Evolutionary conservation across 2,113 vertebrate genomes (phyloP).

Genomic region (Carlito syrichta): DNA sequence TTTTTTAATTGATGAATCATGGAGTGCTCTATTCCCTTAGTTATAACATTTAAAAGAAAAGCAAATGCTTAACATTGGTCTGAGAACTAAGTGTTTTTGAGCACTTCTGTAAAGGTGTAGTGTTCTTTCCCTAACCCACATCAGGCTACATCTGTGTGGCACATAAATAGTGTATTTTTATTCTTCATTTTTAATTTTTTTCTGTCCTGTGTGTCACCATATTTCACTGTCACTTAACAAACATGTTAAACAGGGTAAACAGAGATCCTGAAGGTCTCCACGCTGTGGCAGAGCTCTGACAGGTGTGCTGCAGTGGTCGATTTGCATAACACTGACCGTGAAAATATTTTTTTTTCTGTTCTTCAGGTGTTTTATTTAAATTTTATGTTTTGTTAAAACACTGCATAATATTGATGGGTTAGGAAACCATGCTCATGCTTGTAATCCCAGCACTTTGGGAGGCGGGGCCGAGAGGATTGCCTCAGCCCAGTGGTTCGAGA

Average conservation of each 20-base stretch:
- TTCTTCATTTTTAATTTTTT: background rate
- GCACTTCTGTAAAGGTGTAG: background rate
- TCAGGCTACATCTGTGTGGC: background rate
- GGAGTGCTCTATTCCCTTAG: background rate
- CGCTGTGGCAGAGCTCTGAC: background rate
- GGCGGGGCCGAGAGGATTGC: no score
- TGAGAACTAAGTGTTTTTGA: background rate
- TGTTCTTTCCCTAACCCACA: background rate
- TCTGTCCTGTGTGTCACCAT: background rate
- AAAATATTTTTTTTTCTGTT: conserved; percentile 64
- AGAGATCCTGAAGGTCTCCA: background rate
- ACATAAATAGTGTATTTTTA: background rate
- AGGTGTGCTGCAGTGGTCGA: background rate
- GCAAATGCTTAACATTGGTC: background rate
- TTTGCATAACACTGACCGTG: background rate
- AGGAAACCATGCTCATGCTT: no score
- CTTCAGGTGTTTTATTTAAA: conserved; percentile 55
- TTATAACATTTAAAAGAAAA: conserved; percentile 28
- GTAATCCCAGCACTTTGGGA: no score
- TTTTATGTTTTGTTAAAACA: conserved; percentile 68
- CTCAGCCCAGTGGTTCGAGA: no score
- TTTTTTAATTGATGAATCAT: conserved; percentile 28
- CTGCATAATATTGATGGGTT: conserved; percentile 46
- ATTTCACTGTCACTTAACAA: background rate
- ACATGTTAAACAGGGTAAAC: background rate